Evolutionary conservation across 2,113 vertebrate genomes (phyloP).

Genomic region (Hystrix brachyura): DNA sequence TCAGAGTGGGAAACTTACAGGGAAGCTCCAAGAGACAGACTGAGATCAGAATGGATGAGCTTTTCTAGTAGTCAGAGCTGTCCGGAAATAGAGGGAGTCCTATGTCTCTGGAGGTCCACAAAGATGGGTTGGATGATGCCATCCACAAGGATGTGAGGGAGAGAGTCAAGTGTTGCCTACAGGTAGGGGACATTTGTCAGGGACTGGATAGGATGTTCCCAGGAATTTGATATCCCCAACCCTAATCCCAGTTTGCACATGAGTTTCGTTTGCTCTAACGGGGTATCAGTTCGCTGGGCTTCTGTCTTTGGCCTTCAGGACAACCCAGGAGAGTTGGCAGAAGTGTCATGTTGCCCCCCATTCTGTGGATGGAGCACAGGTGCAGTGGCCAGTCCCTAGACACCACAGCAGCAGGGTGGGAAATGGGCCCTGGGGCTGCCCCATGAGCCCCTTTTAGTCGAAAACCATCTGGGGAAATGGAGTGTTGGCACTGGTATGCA

Average conservation of each 20-base stretch:
- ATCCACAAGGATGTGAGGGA: not conserved
- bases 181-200: too few relatives aligned
- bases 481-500: fast-evolving
- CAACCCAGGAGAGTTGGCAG: not conserved
- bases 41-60: not conserved
- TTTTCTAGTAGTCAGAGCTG: not conserved
- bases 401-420: not conserved
- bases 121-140: not conserved
- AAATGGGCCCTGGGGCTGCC: not conserved
- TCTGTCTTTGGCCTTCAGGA: not conserved
- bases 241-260: not conserved
- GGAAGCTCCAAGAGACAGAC: not conserved
- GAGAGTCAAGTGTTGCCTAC: not conserved
- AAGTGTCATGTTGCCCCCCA: not conserved
- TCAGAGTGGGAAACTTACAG: not conserved
- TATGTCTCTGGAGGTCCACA: not conserved
- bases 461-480: not conserved
- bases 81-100: not conserved
- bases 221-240: not conserved
- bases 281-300: not conserved
- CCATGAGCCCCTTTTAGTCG: not conserved
- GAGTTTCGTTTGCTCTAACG: not conserved
- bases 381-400: not conserved
- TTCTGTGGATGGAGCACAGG: not conserved
- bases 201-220: not conserved